Conservation (phyloP, 1,140 invertebrate genomes). For the Hylaeus volcanicus region DNA sequence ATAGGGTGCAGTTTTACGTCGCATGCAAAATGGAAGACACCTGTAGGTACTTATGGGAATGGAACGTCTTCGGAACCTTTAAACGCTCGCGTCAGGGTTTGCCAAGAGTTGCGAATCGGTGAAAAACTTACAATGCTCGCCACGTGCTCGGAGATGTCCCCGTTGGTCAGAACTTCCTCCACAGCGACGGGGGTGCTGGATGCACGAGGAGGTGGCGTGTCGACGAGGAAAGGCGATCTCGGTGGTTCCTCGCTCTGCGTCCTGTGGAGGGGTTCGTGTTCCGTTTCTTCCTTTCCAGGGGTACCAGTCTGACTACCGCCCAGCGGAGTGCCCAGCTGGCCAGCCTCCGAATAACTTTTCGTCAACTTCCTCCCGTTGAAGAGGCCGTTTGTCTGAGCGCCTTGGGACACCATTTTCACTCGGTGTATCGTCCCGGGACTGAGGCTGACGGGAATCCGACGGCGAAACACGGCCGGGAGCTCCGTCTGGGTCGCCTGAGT, state of each 20-base stretch:
- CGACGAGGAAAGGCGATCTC: conserved; percentile 84
- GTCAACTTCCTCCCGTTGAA: conserved; percentile 87
- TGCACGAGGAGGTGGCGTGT: conserved; percentile 46
- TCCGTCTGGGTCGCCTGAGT: conserved; percentile 97
- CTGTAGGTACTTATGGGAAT: too few relatives aligned
- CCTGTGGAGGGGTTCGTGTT: conserved; percentile 89
- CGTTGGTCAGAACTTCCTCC: conserved; percentile 64
- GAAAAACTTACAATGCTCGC: conserved; percentile 27
- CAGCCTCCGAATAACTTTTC: conserved; percentile 92
- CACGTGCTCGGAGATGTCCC: conserved; percentile 53
- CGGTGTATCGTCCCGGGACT: conserved; percentile 86
- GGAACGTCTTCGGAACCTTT: too few relatives aligned
- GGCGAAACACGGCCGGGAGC: conserved; percentile 83
- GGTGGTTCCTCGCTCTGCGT: conserved; percentile 92
- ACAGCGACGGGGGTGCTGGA: background rate
- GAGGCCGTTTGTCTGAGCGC: conserved; percentile 92
- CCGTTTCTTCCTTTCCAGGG: conserved; percentile 71
- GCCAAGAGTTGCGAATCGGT: too few relatives aligned
- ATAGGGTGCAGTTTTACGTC: too few relatives aligned
- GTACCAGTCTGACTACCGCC: conserved; percentile 64
- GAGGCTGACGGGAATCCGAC: conserved; percentile 87
- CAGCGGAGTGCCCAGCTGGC: conserved; percentile 80
- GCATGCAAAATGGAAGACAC: too few relatives aligned
- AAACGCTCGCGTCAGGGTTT: too few relatives aligned
- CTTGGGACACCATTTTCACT: conserved; percentile 93